phyloP scores from a whole-genome alignment of 2,113 vertebrate species.

The Tachysurus fulvidraco region DNA sequence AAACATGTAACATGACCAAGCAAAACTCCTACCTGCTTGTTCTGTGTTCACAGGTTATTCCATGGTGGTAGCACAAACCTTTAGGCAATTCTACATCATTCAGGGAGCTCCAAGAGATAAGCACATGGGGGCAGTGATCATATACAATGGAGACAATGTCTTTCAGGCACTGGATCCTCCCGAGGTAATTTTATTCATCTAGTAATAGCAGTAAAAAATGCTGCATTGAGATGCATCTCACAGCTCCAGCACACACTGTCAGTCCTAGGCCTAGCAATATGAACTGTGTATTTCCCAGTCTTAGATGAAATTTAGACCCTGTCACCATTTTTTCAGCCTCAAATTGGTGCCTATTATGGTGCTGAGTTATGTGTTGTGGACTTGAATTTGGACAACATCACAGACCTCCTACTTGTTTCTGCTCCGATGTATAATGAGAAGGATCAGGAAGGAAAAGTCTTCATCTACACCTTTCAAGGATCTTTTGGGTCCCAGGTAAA shows the following conservation, averaged over 20 bases:
- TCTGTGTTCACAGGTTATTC: constrained; percentile 67
- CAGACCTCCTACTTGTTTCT: constrained; percentile 79
- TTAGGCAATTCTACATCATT: constrained; percentile 45
- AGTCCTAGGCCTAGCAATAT: not conserved
- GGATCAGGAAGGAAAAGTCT: constrained; percentile 76
- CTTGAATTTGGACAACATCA: constrained; percentile 57
- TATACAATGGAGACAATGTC: not conserved
- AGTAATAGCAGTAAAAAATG: not conserved
- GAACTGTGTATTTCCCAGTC: not conserved
- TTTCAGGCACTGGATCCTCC: constrained; percentile 11
- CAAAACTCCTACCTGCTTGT: not conserved
- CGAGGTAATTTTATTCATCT: constrained; percentile 24
- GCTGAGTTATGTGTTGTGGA: constrained; percentile 77
- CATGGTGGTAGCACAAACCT: constrained; percentile 49
- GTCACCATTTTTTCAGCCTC: constrained; percentile 36
- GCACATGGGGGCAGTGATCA: constrained; percentile 63
- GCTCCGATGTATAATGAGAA: constrained; percentile 70
- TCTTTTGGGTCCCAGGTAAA: constrained; percentile 49
- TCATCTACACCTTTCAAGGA: constrained; percentile 62
- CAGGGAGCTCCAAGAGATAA: constrained; percentile 69
- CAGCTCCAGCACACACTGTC: not conserved
- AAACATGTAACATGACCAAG: not conserved
- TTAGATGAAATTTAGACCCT: not conserved
- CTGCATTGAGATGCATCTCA: not conserved
- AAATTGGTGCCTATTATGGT: constrained; percentile 84